phyloP scores from a whole-genome alignment of 2,797 vertebrate species.

The Discoglossus pictus region DNA sequence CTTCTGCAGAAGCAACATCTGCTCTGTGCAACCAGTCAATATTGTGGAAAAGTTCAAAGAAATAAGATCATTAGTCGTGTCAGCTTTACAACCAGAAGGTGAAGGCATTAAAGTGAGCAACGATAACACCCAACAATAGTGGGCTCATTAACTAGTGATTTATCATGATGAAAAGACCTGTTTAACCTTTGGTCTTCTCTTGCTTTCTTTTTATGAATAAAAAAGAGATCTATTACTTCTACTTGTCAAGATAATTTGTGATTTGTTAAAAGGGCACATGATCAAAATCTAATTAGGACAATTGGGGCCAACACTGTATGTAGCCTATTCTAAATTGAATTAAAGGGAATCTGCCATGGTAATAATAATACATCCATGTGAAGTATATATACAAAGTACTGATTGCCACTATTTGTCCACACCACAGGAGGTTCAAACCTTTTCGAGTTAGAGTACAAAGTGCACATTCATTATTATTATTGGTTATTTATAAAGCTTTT shows the following conservation, averaged over 20 bases:
- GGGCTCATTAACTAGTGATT: conserved; percentile 98
- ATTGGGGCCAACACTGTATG: conserved; percentile 58
- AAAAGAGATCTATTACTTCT: conserved; percentile 75
- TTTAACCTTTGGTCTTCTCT: conserved; percentile 88
- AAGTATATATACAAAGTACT: too few species aligned
- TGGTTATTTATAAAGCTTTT: too few species aligned
- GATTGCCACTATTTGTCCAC: too few species aligned
- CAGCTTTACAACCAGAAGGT: conserved; percentile 96
- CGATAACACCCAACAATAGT: conserved; percentile 84
- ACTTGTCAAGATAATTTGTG: conserved; percentile 82
- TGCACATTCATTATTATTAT: too few species aligned
- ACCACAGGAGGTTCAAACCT: too few species aligned
- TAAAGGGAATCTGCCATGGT: too few species aligned
- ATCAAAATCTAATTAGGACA: conserved; percentile 71
- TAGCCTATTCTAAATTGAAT: neutral
- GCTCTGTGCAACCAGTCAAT: conserved; percentile 94
- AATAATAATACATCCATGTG: too few species aligned
- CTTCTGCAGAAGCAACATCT: conserved; percentile 86
- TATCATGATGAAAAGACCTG: conserved; percentile 97
- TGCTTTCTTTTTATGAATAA: conserved; percentile 73
- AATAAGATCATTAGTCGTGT: conserved; percentile 90
- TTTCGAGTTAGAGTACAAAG: too few species aligned
- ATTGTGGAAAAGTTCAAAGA: conserved; percentile 96
- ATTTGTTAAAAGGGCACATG: conserved; percentile 71
- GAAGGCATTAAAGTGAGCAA: conserved; percentile 87